Base-by-base conservation (phyloP, 2,113 vertebrate species). In the Dipodomys stephensi region DNA sequence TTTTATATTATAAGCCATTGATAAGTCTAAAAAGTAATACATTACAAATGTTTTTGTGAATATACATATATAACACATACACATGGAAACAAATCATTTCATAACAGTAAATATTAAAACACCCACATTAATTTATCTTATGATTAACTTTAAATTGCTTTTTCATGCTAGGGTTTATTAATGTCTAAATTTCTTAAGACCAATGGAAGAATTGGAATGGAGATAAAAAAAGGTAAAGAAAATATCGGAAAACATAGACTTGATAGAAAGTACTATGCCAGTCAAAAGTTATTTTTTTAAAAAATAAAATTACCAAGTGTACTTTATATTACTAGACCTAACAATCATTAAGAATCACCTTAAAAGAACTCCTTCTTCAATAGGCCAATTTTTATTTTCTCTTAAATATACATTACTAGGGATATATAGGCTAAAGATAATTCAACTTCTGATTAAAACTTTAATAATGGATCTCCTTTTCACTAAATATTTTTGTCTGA, bases 211-310 rank as follows among this genome's bases (percentile, higher is more conserved):
- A 65, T 35, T 89, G 87, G 28, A 12, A 88, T 73, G 16, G 4
- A 27, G 11, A 80, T 84, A 73, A 68, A 83, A 83, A 89, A 87
- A n/a, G 7, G 0, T 83, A 57, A 4, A 3, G 19, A 91, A 22
- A 88, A 94, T 53, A 88, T 57, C 60, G 80, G 22, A 93, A 84
- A 92, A 82, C 46, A 86, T 71, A 84, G 25, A 82, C 16, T 82
- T 64, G 60, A 53, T 69, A 88, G 6, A 81, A 65, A 87, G 6
- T 16, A 90, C 82, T 4, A 30, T 46, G 2, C 30, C 68, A 68
- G 25, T 71, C 60, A 90, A 94, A 93, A 82, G 35, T 32, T 78
- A 19, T 32, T 93, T 74, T 9, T 30, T 82, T 76, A 68, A 86
- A 77, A 94, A 82, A 44, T 32, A 79, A 65, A 86, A 89, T 35